Evolutionary conservation across 2,888 invertebrate genomes (phyloP).

Genomic region (Amiota mariae): DNA sequence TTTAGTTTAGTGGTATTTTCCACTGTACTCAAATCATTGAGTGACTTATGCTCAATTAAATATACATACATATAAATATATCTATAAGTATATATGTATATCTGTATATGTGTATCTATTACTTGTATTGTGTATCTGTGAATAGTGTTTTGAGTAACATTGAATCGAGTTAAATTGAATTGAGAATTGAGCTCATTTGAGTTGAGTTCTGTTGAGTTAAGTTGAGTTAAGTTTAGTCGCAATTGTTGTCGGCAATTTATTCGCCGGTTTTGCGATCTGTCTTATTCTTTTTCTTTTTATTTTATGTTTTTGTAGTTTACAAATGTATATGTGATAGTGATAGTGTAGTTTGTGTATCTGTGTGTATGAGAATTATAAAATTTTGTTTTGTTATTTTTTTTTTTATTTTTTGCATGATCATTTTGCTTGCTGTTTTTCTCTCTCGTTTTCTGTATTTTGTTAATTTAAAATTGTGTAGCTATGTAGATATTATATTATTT

Average conservation of each 20-base stretch:
- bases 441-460: not conserved
- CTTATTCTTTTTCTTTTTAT: constrained; percentile 35
- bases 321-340: not conserved
- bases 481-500: not conserved
- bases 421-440: constrained; percentile 47
- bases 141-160: no score
- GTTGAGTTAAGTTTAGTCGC: constrained; percentile 29
- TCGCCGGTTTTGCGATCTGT: constrained; percentile 10
- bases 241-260: constrained; percentile 22
- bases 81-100: constrained; percentile 29
- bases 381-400: constrained; percentile 4
- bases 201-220: not conserved
- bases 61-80: constrained; percentile 56
- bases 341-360: no score
- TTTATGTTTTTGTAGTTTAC: not conserved
- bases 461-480: constrained; percentile 25
- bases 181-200: constrained; percentile 1
- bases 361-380: no score
- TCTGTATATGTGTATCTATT: constrained; percentile 33
- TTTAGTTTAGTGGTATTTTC: constrained; percentile 55
- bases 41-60: constrained; percentile 55
- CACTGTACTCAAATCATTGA: constrained; percentile 63
- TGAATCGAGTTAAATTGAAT: no score
- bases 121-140: no score
- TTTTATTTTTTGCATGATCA: constrained; percentile 43